phyloP scores from a whole-genome alignment of 2,797 vertebrate species.

The Monodelphis domestica region DNA sequence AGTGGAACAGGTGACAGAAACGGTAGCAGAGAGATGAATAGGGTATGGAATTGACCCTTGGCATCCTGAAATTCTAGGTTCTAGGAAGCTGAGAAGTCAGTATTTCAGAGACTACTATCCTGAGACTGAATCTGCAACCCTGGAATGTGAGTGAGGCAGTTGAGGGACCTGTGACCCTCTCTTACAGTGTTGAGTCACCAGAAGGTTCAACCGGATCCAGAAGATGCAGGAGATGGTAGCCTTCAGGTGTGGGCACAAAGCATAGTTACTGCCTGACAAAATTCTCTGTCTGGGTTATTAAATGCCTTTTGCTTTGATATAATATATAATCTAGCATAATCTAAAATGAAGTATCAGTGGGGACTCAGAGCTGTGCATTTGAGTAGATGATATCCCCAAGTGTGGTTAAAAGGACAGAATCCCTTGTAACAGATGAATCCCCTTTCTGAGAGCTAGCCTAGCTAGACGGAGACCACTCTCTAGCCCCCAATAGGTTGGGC shows the following conservation, averaged over 20 bases:
- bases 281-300: too few species aligned
- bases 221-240: neutral
- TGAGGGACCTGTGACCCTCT: neutral
- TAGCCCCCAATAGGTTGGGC: too few species aligned
- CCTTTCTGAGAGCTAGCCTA: too few species aligned
- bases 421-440: too few species aligned
- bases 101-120: too few species aligned
- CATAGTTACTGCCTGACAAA: too few species aligned
- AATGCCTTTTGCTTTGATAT: neutral
- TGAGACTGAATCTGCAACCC: too few species aligned
- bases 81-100: too few species aligned
- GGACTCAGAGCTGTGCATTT: neutral
- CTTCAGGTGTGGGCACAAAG: neutral
- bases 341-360: neutral
- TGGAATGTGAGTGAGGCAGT: too few species aligned
- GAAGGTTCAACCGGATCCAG: neutral
- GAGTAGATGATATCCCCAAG: neutral
- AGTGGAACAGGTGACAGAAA: neutral
- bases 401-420: too few species aligned
- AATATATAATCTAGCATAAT: neutral
- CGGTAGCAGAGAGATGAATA: neutral
- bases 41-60: neutral
- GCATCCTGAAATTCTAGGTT: neutral
- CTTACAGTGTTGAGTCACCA: neutral
- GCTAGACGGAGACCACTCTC: too few species aligned